A percentile compares a stretch with the other conserved stretches of the same genome.
Conservation (phyloP, 2,113 vertebrate species). For the Mastomys natalensis region DNA sequence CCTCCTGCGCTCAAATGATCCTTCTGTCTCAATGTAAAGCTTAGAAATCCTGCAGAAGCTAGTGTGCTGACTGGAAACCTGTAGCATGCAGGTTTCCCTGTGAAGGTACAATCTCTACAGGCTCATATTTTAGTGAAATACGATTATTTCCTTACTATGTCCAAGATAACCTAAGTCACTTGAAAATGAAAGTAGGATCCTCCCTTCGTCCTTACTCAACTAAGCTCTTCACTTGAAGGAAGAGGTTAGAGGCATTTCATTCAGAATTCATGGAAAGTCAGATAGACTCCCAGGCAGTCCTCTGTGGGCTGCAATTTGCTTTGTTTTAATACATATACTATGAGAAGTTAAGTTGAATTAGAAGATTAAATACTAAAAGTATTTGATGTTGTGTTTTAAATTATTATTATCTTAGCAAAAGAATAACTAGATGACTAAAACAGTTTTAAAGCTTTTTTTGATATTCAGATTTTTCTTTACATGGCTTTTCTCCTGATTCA, state of each 20-base stretch:
- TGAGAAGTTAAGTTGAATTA: constrained; percentile 34
- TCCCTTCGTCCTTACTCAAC: not conserved
- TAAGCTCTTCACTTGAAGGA: constrained; percentile 9
- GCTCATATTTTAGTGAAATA: not conserved
- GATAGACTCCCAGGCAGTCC: not conserved
- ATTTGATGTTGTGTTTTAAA: constrained; percentile 45
- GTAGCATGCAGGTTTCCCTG: not conserved
- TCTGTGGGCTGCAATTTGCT: not conserved
- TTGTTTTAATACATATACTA: not conserved
- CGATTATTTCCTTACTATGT: not conserved
- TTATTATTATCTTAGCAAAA: constrained; percentile 3
- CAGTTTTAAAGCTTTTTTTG: not conserved
- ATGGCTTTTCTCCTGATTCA: not conserved
- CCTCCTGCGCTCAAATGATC: too few species aligned
- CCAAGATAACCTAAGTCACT: not conserved
- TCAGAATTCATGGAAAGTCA: not conserved
- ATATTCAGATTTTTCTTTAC: constrained; percentile 21
- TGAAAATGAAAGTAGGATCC: not conserved
- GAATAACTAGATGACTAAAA: not conserved
- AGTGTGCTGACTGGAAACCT: not conserved
- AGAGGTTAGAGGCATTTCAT: not conserved
- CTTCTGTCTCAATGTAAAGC: not conserved
- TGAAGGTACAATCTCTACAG: not conserved
- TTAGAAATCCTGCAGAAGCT: not conserved
- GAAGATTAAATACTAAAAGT: constrained; percentile 5